These are phyloP conservation scores for Zosterops japonicus DNA, from an alignment of 2,113 vertebrate species.

Conservation along the genomic window DNA sequence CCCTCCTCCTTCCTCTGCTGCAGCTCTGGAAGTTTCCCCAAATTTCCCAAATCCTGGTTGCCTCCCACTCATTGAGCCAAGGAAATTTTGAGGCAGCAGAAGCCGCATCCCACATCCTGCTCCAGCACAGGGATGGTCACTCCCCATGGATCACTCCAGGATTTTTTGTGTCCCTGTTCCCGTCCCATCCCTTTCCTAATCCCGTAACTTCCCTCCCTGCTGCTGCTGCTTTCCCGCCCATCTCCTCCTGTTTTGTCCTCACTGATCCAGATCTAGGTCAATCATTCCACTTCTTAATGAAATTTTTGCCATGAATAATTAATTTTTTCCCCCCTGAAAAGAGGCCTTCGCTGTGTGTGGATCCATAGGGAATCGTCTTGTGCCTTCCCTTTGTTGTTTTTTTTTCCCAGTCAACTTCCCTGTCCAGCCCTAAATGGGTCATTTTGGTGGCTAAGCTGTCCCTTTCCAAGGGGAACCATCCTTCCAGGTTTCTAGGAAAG, in stretches of 20 bases:
- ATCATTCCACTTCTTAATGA: constrained; percentile 2
- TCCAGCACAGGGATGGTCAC: fast-evolving
- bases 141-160: fast-evolving
- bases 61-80: fast-evolving
- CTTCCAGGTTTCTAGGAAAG: not conserved
- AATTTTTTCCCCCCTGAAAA: not conserved
- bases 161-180: not conserved
- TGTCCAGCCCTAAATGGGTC: not conserved
- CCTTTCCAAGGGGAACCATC: not conserved
- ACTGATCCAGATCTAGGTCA: not conserved
- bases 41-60: not conserved
- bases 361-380: not conserved
- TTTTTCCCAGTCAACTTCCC: not conserved
- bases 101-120: not conserved
- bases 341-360: not conserved
- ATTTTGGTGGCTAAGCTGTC: not conserved
- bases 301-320: not conserved
- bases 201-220: not conserved
- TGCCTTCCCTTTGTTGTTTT: not conserved
- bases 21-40: not conserved
- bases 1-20: not conserved
- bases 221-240: not conserved
- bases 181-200: not conserved
- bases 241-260: not conserved
- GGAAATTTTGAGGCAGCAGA: not conserved